A percentile compares a stretch with the other conserved stretches of the same genome.
Conservation (phyloP, 1,140 invertebrate genomes). For the Trichoplusia ni region DNA sequence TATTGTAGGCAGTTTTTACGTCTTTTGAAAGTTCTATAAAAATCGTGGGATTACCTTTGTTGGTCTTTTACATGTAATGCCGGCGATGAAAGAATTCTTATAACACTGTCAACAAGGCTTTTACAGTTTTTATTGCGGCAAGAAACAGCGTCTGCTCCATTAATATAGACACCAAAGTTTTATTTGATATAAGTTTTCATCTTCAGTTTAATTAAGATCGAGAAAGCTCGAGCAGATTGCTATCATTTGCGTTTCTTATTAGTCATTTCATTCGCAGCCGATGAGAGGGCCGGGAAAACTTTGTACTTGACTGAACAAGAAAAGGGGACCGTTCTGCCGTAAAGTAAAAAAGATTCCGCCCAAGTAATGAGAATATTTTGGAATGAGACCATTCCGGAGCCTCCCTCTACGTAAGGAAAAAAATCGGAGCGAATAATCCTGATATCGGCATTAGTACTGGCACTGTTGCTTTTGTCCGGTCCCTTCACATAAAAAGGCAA, state of each 20-base stretch:
- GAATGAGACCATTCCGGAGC: conserved; percentile 49
- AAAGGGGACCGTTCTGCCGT: conserved; percentile 52
- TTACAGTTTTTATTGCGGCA: conserved; percentile 8
- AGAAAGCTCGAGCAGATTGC: conserved; percentile 56
- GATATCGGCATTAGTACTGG: conserved; percentile 42
- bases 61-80: conserved; percentile 41
- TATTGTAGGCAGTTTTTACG: conserved; percentile 55
- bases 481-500: conserved; percentile 42
- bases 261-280: conserved; percentile 56
- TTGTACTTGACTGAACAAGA: conserved; percentile 55
- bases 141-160: conserved; percentile 22
- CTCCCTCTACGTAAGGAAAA: conserved; percentile 44
- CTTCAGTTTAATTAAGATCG: conserved; percentile 60
- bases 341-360: conserved; percentile 64
- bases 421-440: conserved; percentile 48
- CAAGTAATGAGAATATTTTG: conserved; percentile 66
- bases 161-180: conserved; percentile 24
- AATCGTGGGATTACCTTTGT: conserved; percentile 45
- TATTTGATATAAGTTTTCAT: conserved; percentile 42
- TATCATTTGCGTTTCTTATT: conserved; percentile 69
- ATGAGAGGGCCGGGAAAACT: conserved; percentile 56
- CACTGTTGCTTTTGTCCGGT: conserved; percentile 23
- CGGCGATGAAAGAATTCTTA: conserved; percentile 49
- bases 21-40: conserved; percentile 52
- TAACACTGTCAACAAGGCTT: conserved; percentile 47